Evolutionary conservation across 2,797 vertebrate genomes (phyloP).

Genomic region (Martes flavigula): DNA sequence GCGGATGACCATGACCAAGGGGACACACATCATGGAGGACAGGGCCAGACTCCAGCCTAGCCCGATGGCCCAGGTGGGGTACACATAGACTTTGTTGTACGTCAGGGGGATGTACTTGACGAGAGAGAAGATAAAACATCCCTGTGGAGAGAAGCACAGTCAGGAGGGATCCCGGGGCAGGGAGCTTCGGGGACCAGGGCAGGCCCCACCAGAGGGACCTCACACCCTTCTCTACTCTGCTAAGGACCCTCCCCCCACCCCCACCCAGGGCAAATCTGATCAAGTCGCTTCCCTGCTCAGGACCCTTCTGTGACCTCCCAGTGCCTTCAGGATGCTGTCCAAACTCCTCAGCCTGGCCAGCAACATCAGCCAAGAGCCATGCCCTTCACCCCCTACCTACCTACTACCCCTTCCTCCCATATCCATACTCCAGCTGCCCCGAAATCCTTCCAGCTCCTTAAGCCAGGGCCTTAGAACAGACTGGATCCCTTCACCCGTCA

Average conservation of each 20-base stretch:
- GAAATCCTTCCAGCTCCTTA: neutral
- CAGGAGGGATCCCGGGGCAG: neutral
- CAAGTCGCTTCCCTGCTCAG: neutral
- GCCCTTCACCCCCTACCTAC: accelerated
- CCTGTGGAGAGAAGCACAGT: slow-evolving; percentile 84
- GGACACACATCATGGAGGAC: slow-evolving; percentile 97
- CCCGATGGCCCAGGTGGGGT: slow-evolving; percentile 96
- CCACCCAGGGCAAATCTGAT: too few species aligned
- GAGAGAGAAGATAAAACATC: slow-evolving; percentile 97
- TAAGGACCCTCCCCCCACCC: neutral
- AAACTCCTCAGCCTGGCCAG: neutral
- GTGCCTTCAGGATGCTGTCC: neutral
- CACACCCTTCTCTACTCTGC: neutral
- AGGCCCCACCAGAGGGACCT: neutral
- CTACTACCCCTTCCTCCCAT: accelerated
- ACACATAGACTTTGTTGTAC: slow-evolving; percentile 96
- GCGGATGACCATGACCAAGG: slow-evolving; percentile 95
- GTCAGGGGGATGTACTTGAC: slow-evolving; percentile 97
- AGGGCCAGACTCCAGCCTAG: slow-evolving; percentile 95
- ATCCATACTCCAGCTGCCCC: neutral
- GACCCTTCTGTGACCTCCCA: neutral
- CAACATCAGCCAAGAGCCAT: accelerated
- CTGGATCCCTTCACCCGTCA: accelerated
- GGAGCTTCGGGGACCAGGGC: neutral
- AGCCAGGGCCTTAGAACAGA: neutral